Conservation (phyloP, 1,140 invertebrate genomes). For the Zaprionus taronus region DNA sequence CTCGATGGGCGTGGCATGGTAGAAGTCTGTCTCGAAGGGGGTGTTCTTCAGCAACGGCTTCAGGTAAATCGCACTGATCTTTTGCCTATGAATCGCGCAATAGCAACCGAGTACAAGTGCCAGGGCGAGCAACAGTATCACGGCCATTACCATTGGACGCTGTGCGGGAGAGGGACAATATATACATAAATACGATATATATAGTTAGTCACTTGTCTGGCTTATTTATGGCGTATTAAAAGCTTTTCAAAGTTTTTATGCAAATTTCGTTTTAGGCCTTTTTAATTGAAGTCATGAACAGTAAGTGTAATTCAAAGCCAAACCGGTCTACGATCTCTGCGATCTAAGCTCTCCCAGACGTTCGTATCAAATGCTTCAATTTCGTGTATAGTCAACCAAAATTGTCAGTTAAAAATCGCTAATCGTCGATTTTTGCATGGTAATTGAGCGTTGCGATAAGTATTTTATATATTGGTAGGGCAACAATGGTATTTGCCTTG, state of each 20-base stretch:
- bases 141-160: constrained; percentile 80
- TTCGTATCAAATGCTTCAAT: constrained; percentile 28
- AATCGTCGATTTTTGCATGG: constrained; percentile 45
- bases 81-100: constrained; percentile 72
- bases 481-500: constrained; percentile 32
- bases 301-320: constrained; percentile 14
- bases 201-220: constrained; percentile 28
- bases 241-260: constrained; percentile 54
- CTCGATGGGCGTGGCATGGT: constrained; percentile 71
- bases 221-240: constrained; percentile 36
- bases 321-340: constrained; percentile 50
- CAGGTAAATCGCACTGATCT: constrained; percentile 64
- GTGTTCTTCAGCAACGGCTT: constrained; percentile 69
- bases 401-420: constrained; percentile 20
- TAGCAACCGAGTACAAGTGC: constrained; percentile 77
- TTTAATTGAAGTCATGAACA: constrained; percentile 61
- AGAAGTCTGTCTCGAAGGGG: constrained; percentile 61
- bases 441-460: constrained; percentile 50
- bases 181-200: neutral
- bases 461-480: constrained; percentile 25
- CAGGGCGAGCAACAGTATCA: constrained; percentile 78
- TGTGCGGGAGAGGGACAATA: constrained; percentile 11
- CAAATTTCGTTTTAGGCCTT: constrained; percentile 58
- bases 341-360: constrained; percentile 32
- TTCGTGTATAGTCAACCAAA: neutral